Base-by-base conservation (phyloP, 2,888 invertebrate species). In the Rugalucina vietnamica region DNA sequence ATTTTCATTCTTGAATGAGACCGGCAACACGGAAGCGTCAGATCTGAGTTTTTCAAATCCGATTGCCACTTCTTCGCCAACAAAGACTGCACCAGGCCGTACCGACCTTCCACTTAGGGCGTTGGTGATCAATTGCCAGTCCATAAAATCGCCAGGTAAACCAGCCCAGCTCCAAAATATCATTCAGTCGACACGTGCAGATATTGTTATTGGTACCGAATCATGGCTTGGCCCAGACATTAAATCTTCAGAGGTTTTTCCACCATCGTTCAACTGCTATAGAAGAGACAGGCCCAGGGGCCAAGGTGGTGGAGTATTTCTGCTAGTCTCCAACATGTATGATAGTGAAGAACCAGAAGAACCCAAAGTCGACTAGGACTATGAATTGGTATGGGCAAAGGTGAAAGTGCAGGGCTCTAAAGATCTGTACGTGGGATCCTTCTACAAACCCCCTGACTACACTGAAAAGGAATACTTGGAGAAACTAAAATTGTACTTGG, bases 121-220 rank as follows among this genome's bases (percentile, higher is more conserved):
- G 27, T 24, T 49, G 24, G 65, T 73, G 8, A 1, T 10, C 18
- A 74, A 74, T 34, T 49, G 10, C 32, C 74, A 43, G 50, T 24
- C 29, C 14, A 73, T 4, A 18, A 50, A 32, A n/a, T 21, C 37
- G 10, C 49, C 29, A 37, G 74, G 50, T n/a, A 74, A 74, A 32
- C 32, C 8, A n/a, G 74, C 21, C 34, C 49, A 37, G 39, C 32
- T 74, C 21, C 36, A 32, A 12, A 77, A 77, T 32, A 39, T 77
- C 10, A 69, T 77, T 3, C 54, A 34, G 5, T 76, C 65, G 21
- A 37, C 32, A 10, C 5, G 34, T 24, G 65, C 76, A 3, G 65
- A 76, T 12, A 60, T 76, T 65, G 29, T 76, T 21, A 76, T 76
- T 5, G 76, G 76, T 18, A 76, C 65, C 1, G 76, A 76, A 76